A percentile compares a stretch with the other conserved stretches of the same genome.
phyloP scores from a whole-genome alignment of 2,113 vertebrate species.

The Microtus richardsoni region DNA sequence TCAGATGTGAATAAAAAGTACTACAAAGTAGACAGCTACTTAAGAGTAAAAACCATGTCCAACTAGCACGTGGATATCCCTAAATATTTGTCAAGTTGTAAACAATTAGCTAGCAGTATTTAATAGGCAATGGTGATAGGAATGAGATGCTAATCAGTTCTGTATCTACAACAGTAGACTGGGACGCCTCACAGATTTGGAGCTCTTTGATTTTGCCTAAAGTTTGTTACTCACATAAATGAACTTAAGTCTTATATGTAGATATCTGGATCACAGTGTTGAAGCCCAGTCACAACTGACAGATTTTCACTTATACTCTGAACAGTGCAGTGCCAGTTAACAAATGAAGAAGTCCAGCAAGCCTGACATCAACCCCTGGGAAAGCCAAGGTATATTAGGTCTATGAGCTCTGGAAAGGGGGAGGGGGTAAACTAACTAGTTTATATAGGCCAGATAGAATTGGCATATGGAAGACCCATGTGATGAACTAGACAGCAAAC shows the following conservation, averaged over 20 bases:
- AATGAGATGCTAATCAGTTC: background rate
- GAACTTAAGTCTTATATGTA: background rate
- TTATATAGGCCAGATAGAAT: conserved; percentile 10
- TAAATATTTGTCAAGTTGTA: conserved; percentile 24
- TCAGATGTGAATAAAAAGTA: background rate
- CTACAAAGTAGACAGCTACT: background rate
- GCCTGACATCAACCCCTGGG: background rate
- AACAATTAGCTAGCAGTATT: background rate
- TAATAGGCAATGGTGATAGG: background rate
- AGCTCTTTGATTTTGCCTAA: background rate
- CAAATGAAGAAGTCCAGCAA: conserved; percentile 22
- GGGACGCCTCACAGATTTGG: background rate
- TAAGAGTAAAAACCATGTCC: background rate
- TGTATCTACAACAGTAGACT: background rate
- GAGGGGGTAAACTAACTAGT: background rate
- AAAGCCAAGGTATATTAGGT: conserved; percentile 24
- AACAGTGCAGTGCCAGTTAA: background rate
- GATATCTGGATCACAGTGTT: background rate
- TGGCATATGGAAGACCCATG: background rate
- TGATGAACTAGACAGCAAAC: background rate
- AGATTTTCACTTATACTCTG: background rate
- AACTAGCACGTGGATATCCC: background rate
- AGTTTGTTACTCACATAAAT: background rate
- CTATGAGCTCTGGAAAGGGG: background rate
- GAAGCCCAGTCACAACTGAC: background rate